phyloP scores from a whole-genome alignment of 2,888 invertebrate species.

The Acanthosepion pharaonis region DNA sequence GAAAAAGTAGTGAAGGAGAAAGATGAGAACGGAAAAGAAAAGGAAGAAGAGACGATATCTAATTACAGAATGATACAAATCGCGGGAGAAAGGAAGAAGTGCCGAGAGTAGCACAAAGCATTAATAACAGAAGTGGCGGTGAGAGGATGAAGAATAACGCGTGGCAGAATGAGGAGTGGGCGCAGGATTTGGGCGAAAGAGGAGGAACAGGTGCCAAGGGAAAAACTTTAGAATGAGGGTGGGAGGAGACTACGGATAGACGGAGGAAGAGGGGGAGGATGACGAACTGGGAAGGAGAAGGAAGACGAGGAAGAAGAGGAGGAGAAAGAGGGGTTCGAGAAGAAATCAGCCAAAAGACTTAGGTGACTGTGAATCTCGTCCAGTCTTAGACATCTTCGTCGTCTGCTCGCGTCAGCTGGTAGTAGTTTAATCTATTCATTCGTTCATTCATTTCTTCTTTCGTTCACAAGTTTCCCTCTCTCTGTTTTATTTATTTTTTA shows the following conservation, averaged over 20 bases:
- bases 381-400: not conserved
- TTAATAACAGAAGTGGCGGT: not conserved
- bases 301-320: not conserved
- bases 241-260: not conserved
- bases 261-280: not conserved
- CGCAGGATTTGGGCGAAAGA: not conserved
- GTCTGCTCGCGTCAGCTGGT: conserved; percentile 6
- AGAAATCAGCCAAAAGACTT: not conserved
- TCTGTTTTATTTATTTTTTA: no score
- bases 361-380: conserved; percentile 17
- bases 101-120: not conserved
- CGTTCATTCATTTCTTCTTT: not conserved
- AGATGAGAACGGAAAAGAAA: not conserved
- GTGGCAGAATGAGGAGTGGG: conserved; percentile 8
- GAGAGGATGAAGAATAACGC: not conserved
- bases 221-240: not conserved
- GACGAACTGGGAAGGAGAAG: not conserved
- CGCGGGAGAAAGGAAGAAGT: not conserved
- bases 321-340: not conserved
- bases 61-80: not conserved
- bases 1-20: no score
- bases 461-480: not conserved
- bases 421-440: not conserved
- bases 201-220: not conserved
- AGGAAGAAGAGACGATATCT: not conserved